These are phyloP conservation scores for Heliangelus exortis DNA, from an alignment of 2,797 vertebrate genomes.

Conservation along the genomic window DNA sequence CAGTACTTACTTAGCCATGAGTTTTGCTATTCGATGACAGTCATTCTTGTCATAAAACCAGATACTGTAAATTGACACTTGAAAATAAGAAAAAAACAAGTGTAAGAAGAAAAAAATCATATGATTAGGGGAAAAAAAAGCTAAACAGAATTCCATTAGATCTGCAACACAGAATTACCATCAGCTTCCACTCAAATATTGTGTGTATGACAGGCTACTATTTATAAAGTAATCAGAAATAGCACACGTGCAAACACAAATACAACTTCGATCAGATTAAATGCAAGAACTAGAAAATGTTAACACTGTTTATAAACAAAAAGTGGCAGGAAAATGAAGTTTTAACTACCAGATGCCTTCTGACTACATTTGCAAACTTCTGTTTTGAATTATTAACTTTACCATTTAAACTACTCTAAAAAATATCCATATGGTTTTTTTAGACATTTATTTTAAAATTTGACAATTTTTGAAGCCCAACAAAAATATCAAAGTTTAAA, in stretches of 20 bases:
- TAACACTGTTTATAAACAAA: not conserved
- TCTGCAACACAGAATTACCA: not conserved
- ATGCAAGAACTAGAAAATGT: not conserved
- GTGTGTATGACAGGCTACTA: not conserved
- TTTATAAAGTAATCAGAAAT: not conserved
- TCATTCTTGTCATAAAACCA: constrained; percentile 99
- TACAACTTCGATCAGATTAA: not conserved
- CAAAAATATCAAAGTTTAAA: not conserved
- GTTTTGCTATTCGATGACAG: constrained; percentile 95
- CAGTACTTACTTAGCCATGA: constrained; percentile 94
- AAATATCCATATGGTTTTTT: not conserved
- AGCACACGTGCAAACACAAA: not conserved
- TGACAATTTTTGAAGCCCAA: not conserved
- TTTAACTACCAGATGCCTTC: not conserved
- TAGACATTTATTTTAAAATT: not conserved
- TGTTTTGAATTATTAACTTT: not conserved
- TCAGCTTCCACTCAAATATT: not conserved
- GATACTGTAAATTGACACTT: constrained; percentile 98
- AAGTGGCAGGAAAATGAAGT: not conserved
- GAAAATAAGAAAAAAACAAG: constrained; percentile 68
- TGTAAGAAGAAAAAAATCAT: not conserved
- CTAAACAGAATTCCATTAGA: not conserved
- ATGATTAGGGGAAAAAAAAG: not conserved
- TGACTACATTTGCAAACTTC: not conserved
- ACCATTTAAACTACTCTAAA: not conserved